Base-by-base conservation (phyloP, 2,888 invertebrate genomes). In the Pomacea canaliculata region DNA sequence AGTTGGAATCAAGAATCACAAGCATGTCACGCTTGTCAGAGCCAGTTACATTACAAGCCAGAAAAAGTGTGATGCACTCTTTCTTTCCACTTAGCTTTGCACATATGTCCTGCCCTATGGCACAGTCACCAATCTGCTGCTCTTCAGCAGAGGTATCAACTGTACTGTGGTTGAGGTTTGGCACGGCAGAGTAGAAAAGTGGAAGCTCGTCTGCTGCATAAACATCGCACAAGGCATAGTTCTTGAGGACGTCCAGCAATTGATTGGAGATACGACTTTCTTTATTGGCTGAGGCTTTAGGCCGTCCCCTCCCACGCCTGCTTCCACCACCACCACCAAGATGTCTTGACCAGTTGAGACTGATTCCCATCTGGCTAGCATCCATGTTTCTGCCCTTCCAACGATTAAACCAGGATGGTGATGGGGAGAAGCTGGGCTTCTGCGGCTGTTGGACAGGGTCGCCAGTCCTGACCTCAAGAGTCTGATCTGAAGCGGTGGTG, bases 1-100 rank as follows among this genome's bases (percentile, higher is more conserved):
- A 48, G 56, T 79, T 76, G 10, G 68, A 71, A 46, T 79, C 76
- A 23, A 71, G 63, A 37, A 79, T 79, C 37, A 79, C 51, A 51
- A 79, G 68, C 12, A 71, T 51, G 19, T 76, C 66, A 19, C 73
- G 65, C 71, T 79, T 78, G 66, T 79, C 78, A 23, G 79, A 60
- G 48, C 79, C 79, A 13, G 78, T 75, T 12, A 79, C 75, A 69
- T 79, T 79, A 51, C 76, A 59, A 7, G 71, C 59, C 13, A 79
- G 72, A 9, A 79, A 59, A 56, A 79, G 65, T 46, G 78, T 79
- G 23, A 79, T 62, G 23, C 76, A 75, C 19, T 76, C 76, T 27
- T 76, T 56, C 27, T 63, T 63, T 56, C 12, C 10, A 56, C 12
- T 16, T 16, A 13, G 51, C 16, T 56, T 56, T 56, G 37, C 37